Conservation (phyloP, 2,797 vertebrate genomes). For the Enteromius afrohamiltoni region DNA sequence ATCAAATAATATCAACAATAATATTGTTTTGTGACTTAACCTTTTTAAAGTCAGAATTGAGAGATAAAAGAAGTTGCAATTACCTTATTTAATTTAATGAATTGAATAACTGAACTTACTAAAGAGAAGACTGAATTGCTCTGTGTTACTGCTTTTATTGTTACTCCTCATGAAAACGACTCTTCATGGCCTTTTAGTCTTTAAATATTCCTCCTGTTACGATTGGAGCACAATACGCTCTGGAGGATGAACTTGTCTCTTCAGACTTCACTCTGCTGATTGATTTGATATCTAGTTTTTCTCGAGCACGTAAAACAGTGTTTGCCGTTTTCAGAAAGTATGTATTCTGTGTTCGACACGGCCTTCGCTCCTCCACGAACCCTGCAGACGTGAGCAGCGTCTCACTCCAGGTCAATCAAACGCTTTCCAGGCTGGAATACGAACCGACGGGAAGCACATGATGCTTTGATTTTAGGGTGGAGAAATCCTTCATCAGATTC, state of each 20-base stretch:
- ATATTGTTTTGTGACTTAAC: neutral
- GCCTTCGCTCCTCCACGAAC: neutral
- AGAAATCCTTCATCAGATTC: constrained; percentile 9
- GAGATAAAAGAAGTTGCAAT: neutral
- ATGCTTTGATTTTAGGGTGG: neutral
- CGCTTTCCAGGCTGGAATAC: neutral
- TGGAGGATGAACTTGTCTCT: neutral
- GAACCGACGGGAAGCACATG: neutral
- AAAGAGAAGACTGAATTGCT: neutral
- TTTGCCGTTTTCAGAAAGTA: neutral
- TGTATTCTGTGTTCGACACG: neutral
- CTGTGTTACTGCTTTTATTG: neutral
- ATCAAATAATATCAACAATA: too few species aligned
- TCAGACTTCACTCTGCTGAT: neutral
- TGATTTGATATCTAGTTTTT: neutral
- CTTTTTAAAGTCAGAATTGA: neutral
- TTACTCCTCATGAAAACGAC: neutral
- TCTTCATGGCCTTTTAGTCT: neutral
- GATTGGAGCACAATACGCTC: neutral
- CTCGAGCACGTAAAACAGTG: neutral
- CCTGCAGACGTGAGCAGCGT: neutral
- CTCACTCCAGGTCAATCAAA: neutral
- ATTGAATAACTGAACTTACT: neutral
- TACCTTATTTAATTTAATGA: neutral
- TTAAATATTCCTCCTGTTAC: neutral